Percentiles rank a stretch among this genome's conserved stretches.
These are phyloP conservation scores for Tetrapedia diversipes DNA, from an alignment of 2,888 invertebrate genomes.

Conservation along the genomic window DNA sequence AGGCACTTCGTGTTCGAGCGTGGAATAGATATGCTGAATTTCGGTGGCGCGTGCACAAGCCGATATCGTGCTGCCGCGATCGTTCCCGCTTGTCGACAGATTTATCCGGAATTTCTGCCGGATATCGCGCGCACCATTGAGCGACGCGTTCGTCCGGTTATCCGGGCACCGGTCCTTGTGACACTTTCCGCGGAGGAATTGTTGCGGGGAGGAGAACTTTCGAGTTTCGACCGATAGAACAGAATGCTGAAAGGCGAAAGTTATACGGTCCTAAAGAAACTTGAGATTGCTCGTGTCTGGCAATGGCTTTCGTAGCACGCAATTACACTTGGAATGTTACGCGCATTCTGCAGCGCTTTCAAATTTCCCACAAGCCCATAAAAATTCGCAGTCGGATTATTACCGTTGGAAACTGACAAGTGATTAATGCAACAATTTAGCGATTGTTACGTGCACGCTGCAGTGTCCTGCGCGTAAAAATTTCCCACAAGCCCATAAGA, in stretches of 20 bases:
- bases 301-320: too few relatives aligned
- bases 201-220: not conserved
- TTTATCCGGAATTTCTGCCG: conserved; percentile 51
- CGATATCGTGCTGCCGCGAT: conserved; percentile 40
- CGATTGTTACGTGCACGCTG: too few relatives aligned
- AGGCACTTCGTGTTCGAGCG: conserved; percentile 43
- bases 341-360: too few relatives aligned
- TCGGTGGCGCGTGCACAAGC: conserved; percentile 34
- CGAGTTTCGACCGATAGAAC: not conserved
- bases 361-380: too few relatives aligned
- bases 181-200: conserved; percentile 18
- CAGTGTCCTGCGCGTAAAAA: too few relatives aligned
- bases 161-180: conserved; percentile 18
- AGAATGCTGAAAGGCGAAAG: not conserved
- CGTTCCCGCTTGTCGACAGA: conserved; percentile 40
- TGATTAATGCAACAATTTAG: too few relatives aligned
- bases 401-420: too few relatives aligned
- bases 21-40: conserved; percentile 44
- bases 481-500: too few relatives aligned
- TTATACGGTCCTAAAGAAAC: too few relatives aligned
- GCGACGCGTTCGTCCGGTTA: conserved; percentile 37
- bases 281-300: too few relatives aligned
- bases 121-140: conserved; percentile 51
- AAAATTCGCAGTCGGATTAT: too few relatives aligned
- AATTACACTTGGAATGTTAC: too few relatives aligned